Evolutionary conservation across 2,888 invertebrate species (phyloP).

Genomic region (Drosophila paranaensis): DNA sequence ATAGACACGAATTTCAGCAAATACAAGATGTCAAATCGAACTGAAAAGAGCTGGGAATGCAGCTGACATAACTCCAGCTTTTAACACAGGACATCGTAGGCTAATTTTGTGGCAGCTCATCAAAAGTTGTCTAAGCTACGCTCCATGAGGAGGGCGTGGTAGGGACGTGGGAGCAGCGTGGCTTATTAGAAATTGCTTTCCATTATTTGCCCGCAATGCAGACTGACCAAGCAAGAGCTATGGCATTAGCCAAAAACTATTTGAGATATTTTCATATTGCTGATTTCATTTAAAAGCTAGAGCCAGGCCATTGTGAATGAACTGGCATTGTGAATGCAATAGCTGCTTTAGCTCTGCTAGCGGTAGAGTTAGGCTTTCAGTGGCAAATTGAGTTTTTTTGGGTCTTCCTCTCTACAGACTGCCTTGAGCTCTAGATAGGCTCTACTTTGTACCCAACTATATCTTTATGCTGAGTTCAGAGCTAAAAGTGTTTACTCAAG

Average conservation of each 20-base stretch:
- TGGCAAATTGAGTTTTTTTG: neutral
- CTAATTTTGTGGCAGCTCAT: neutral
- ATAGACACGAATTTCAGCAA: too few species aligned
- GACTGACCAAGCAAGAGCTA: neutral
- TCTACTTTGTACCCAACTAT: neutral
- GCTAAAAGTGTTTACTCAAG: neutral
- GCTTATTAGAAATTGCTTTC: neutral
- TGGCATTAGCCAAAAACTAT: too few species aligned
- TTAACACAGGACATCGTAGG: neutral
- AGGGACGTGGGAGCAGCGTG: neutral
- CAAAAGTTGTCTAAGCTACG: neutral
- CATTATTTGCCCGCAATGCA: neutral
- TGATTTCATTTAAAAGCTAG: neutral
- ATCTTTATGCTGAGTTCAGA: neutral
- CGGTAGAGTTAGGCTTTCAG: neutral
- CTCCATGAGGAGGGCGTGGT: neutral
- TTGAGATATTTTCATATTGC: neutral
- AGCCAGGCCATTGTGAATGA: neutral
- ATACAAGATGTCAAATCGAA: too few species aligned
- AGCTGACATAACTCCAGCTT: too few species aligned
- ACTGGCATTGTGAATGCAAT: neutral
- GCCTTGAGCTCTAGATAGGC: neutral
- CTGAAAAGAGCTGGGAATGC: too few species aligned
- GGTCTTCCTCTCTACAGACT: neutral
- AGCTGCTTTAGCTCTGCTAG: neutral